phyloP scores from a whole-genome alignment of 2,797 vertebrate genomes.

The Periparus ater region DNA sequence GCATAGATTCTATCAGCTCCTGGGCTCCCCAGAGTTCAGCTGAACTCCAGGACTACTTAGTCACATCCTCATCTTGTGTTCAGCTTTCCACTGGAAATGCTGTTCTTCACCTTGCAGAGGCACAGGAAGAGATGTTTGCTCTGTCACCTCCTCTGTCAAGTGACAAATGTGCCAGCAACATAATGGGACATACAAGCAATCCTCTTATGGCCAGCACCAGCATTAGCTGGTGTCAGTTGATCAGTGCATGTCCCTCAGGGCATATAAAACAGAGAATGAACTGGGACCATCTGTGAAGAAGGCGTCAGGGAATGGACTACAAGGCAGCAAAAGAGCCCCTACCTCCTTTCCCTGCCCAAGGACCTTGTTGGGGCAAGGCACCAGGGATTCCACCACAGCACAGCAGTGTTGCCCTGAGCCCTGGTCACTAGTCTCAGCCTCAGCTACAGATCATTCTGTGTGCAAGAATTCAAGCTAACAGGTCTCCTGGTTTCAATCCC shows the following conservation, averaged over 20 bases:
- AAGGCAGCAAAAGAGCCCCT: background rate
- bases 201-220: fast-evolving
- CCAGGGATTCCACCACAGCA: background rate
- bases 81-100: background rate
- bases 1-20: background rate
- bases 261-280: background rate
- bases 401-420: background rate
- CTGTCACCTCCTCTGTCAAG: background rate
- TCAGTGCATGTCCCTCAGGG: background rate
- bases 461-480: background rate
- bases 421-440: background rate
- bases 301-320: background rate
- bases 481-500: background rate
- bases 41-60: background rate
- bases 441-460: background rate
- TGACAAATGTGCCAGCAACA: background rate
- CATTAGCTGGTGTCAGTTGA: background rate
- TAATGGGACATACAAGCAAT: background rate
- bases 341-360: background rate
- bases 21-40: background rate
- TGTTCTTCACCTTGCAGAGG: background rate
- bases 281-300: background rate
- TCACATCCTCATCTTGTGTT: background rate
- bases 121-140: background rate
- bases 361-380: background rate